Evolutionary conservation across 2,113 vertebrate species (phyloP).

Genomic region (Brienomyrus longianalis): DNA sequence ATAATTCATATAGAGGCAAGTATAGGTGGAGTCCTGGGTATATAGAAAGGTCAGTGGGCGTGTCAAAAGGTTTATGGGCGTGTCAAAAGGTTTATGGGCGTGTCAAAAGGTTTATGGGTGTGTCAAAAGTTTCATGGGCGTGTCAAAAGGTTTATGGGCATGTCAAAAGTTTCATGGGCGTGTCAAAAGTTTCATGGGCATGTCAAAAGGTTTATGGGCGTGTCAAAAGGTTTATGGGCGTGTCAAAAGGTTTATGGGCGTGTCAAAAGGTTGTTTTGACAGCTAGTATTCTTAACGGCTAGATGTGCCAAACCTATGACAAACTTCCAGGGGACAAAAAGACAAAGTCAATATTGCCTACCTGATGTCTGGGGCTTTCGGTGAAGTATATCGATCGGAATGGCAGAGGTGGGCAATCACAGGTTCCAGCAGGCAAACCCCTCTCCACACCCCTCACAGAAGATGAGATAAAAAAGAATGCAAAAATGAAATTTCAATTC

Average conservation of each 20-base stretch:
- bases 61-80: not conserved
- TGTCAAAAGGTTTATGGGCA: no score
- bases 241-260: not conserved
- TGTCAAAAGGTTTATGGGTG: no score
- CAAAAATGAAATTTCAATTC: not conserved
- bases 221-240: no score
- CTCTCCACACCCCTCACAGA: not conserved
- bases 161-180: no score
- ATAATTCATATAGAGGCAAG: not conserved
- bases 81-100: no score
- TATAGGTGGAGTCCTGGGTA: not conserved
- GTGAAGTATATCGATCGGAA: not conserved
- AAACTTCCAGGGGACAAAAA: no score
- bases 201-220: not conserved
- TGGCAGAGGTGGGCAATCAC: not conserved
- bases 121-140: no score
- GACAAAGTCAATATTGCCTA: not conserved
- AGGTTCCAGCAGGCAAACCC: not conserved
- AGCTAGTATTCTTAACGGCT: not conserved
- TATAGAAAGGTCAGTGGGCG: not conserved
- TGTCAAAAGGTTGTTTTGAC: not conserved
- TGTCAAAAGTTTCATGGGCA: no score
- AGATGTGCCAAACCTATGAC: no score
- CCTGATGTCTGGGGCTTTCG: not conserved
- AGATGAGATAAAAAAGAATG: not conserved